These are phyloP conservation scores for Cardinalis cardinalis DNA, from an alignment of 2,113 vertebrate species.

Conservation along the genomic window DNA sequence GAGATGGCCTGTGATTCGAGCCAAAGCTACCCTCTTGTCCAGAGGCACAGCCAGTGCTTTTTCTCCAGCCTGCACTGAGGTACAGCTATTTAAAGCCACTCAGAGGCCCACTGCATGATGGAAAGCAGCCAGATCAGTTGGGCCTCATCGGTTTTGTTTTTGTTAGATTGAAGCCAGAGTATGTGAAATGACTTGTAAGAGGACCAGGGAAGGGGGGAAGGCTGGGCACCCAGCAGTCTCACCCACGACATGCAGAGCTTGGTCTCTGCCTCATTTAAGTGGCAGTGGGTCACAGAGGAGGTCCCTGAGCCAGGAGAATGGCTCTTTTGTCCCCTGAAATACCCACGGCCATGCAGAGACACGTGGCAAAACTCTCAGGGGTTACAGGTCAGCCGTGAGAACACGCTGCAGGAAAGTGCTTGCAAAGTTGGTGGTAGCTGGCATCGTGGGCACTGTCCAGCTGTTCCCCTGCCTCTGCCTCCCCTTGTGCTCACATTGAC, in stretches of 20 bases:
- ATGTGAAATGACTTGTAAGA: slow-evolving; percentile 18
- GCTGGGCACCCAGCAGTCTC: not conserved
- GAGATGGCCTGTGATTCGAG: not conserved
- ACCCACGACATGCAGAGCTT: not conserved
- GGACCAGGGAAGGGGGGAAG: slow-evolving; percentile 18
- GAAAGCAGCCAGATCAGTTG: slow-evolving; percentile 58
- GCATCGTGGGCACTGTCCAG: not conserved
- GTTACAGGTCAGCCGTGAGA: not conserved
- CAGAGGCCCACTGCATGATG: slow-evolving; percentile 13
- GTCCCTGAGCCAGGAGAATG: not conserved
- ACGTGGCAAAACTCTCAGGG: not conserved
- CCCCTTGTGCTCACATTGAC: not conserved
- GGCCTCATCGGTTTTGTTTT: slow-evolving; percentile 25
- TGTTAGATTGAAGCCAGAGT: slow-evolving; percentile 47
- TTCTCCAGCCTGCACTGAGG: not conserved
- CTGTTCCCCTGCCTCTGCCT: not conserved
- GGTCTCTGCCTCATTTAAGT: not conserved
- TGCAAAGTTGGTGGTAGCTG: not conserved
- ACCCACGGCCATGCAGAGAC: accelerated
- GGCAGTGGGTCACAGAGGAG: not conserved
- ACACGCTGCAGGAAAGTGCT: not conserved
- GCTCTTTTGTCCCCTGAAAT: not conserved
- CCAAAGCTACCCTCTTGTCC: not conserved
- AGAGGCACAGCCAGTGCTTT: not conserved
- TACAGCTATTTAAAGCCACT: slow-evolving; percentile 56